These are phyloP conservation scores for Leuciscus waleckii DNA, from an alignment of 2,797 vertebrate species.

Conservation along the genomic window DNA sequence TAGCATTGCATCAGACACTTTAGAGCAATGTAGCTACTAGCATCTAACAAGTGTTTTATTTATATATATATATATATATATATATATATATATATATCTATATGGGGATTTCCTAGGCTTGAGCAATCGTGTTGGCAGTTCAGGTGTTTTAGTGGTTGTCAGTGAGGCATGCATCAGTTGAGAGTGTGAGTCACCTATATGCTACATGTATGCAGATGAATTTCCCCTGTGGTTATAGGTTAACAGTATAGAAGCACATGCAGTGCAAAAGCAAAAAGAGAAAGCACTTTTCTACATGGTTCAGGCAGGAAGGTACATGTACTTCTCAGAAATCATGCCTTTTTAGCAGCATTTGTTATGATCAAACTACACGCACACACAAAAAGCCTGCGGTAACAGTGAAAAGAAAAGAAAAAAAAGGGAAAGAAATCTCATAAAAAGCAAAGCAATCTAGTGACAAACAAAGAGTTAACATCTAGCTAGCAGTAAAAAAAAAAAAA, in stretches of 20 bases:
- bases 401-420: neutral
- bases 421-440: neutral
- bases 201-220: slow-evolving; percentile 28
- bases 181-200: neutral
- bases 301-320: slow-evolving; percentile 12
- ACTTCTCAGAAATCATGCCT: slow-evolving; percentile 55
- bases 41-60: slow-evolving; percentile 51
- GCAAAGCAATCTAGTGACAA: neutral
- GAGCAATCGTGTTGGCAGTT: slow-evolving; percentile 43
- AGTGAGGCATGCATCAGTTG: slow-evolving; percentile 32
- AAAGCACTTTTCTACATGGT: neutral
- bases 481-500: slow-evolving; percentile 48
- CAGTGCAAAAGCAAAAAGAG: neutral
- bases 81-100: no score
- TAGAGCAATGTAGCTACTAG: slow-evolving; percentile 51
- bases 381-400: neutral
- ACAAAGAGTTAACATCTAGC: neutral
- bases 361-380: neutral
- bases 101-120: slow-evolving; percentile 76
- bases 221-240: slow-evolving; percentile 50
- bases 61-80: slow-evolving; percentile 2
- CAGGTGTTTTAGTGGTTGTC: slow-evolving; percentile 54
- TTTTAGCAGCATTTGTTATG: slow-evolving; percentile 59
- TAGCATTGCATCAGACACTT: slow-evolving; percentile 59
- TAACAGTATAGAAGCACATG: neutral